Conservation (phyloP, 2,888 invertebrate genomes). For the Cecidostiba fungosa region DNA sequence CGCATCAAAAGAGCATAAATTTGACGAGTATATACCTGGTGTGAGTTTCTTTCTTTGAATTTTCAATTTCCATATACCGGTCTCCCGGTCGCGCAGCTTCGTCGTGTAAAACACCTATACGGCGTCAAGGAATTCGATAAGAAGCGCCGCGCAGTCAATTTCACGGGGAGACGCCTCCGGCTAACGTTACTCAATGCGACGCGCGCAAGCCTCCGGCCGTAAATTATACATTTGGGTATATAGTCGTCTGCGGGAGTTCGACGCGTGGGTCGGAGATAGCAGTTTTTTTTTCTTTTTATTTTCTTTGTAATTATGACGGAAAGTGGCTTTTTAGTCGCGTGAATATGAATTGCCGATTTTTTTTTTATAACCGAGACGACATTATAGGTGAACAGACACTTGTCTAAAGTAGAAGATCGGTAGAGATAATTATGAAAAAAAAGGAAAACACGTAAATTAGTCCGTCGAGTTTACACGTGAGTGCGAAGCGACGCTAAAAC, state of each 20-base stretch:
- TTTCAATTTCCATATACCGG: background rate
- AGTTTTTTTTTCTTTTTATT: background rate
- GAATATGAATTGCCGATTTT: background rate
- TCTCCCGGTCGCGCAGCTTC: background rate
- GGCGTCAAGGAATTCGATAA: conserved; percentile 30
- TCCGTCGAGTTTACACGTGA: conserved; percentile 20
- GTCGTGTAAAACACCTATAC: background rate
- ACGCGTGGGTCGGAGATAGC: background rate
- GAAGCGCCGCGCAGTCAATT: background rate
- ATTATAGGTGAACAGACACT: background rate
- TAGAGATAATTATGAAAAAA: background rate
- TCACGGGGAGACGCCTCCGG: background rate
- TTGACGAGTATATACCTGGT: background rate
- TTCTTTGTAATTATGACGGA: background rate
- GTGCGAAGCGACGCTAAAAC: conserved; percentile 20
- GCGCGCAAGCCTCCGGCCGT: background rate
- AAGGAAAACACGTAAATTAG: background rate
- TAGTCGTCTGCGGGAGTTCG: background rate
- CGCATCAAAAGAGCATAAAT: background rate
- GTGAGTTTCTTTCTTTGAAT: background rate
- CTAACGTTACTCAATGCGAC: background rate
- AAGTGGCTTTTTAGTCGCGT: background rate
- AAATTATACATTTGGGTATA: background rate
- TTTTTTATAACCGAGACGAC: background rate
- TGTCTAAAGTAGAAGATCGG: background rate